Evolutionary conservation across 2,113 vertebrate genomes (phyloP).

Genomic region (Tylochromis polylepis): DNA sequence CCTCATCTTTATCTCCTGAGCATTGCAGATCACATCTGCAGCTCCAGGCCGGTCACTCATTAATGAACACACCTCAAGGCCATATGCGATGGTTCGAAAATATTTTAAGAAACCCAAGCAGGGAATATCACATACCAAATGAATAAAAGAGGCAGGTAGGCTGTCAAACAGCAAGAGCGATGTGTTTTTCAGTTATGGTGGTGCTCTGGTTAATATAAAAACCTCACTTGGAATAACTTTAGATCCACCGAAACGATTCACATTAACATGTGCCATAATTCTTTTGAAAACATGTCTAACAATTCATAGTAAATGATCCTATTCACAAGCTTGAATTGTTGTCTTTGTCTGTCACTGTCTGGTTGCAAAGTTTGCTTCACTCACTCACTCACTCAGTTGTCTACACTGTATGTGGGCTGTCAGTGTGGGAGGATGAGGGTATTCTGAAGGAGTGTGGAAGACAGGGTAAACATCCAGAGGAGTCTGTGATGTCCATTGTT

Average conservation of each 20-base stretch:
- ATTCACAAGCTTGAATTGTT: constrained; percentile 7
- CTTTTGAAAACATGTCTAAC: neutral
- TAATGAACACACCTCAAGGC: constrained; percentile 47
- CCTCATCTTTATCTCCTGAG: constrained; percentile 51
- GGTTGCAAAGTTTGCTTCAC: constrained; percentile 44
- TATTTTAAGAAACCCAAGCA: constrained; percentile 15
- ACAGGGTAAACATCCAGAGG: constrained; percentile 68
- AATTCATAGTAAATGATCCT: neutral
- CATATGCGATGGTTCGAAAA: constrained; percentile 4
- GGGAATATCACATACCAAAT: neutral
- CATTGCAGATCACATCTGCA: constrained; percentile 59
- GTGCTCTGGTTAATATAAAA: neutral
- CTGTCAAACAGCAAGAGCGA: neutral
- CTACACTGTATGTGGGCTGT: constrained; percentile 45
- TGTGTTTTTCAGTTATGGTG: constrained; percentile 5
- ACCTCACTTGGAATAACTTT: constrained; percentile 16
- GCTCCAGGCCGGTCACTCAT: constrained; percentile 43
- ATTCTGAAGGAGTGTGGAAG: constrained; percentile 36
- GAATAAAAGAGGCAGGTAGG: neutral
- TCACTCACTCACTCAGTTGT: constrained; percentile 42
- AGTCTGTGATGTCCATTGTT: constrained; percentile 67
- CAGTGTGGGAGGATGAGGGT: constrained; percentile 55
- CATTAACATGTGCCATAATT: constrained; percentile 6
- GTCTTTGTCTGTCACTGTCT: constrained; percentile 30
- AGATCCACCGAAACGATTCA: neutral